A percentile compares a stretch with the other conserved stretches of the same genome.
These are phyloP conservation scores for Plectropomus leopardus DNA, from an alignment of 2,113 vertebrate genomes.

Conservation along the genomic window DNA sequence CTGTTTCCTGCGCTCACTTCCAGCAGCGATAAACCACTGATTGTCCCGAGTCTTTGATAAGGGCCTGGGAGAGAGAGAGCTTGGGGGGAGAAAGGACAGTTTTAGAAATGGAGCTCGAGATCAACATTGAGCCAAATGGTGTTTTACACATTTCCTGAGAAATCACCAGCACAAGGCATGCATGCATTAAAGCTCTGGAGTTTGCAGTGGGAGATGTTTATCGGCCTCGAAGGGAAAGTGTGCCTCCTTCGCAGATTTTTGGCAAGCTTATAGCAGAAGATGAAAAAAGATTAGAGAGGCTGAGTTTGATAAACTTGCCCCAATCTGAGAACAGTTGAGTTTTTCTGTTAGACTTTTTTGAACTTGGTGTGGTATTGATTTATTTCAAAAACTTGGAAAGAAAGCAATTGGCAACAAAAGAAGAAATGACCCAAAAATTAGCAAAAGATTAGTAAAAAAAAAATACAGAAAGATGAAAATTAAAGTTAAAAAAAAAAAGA, in stretches of 20 bases:
- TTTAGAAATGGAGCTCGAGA: constrained; percentile 48
- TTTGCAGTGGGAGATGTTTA: constrained; percentile 66
- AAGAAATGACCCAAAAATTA: too few relatives aligned
- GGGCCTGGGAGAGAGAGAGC: neutral
- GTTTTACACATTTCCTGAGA: constrained; percentile 65
- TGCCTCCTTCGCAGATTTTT: constrained; percentile 33
- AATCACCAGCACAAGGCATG: constrained; percentile 49
- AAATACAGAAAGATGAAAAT: too few relatives aligned
- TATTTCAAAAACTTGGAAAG: too few relatives aligned
- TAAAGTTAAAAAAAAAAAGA: too few relatives aligned
- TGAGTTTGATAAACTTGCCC: constrained; percentile 36
- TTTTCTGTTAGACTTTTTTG: constrained; percentile 19
- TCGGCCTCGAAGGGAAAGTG: constrained; percentile 54
- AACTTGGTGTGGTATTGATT: neutral
- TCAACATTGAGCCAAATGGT: constrained; percentile 44
- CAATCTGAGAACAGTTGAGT: neutral
- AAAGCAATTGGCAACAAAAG: too few relatives aligned
- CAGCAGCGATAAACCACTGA: constrained; percentile 77
- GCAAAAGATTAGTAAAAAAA: too few relatives aligned
- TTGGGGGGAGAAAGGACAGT: constrained; percentile 13
- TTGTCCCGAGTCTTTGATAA: constrained; percentile 78
- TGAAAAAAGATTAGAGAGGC: constrained; percentile 25
- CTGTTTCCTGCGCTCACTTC: constrained; percentile 78
- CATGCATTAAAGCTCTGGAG: constrained; percentile 47
- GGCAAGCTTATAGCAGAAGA: constrained; percentile 32